Evolutionary conservation across 2,888 invertebrate species (phyloP).

Genomic region (Trimorus sp.): DNA sequence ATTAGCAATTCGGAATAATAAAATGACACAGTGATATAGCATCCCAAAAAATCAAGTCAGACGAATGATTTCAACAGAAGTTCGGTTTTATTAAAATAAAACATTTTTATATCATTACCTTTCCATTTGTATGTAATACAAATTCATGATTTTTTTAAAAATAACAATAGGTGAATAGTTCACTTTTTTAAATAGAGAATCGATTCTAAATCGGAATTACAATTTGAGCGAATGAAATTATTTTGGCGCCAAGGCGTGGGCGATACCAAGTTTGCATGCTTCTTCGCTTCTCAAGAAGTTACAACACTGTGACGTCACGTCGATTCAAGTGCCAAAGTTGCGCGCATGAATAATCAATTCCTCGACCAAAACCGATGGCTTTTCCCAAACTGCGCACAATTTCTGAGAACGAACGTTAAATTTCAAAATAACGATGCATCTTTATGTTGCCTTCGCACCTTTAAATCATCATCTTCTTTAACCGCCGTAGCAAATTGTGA

Average conservation of each 20-base stretch:
- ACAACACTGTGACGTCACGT: slow-evolving; percentile 30
- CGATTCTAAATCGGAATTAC: background rate
- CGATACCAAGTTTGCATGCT: slow-evolving; percentile 20
- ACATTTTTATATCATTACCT: too few relatives aligned
- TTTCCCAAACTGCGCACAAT: background rate
- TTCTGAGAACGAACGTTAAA: background rate
- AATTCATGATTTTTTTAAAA: too few relatives aligned
- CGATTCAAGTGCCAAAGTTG: slow-evolving; percentile 21
- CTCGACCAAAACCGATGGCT: background rate
- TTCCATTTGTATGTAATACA: too few relatives aligned
- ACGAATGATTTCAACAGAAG: background rate
- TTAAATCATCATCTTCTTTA: background rate
- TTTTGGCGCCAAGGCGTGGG: slow-evolving; percentile 31
- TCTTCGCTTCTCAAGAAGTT: slow-evolving; percentile 16
- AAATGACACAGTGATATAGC: background rate
- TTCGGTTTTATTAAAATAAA: background rate
- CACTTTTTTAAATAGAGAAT: too few relatives aligned
- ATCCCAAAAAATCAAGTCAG: background rate
- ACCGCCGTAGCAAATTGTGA: too few relatives aligned
- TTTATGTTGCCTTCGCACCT: too few relatives aligned
- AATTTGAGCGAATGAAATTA: slow-evolving; percentile 19
- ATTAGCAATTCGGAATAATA: slow-evolving; percentile 7
- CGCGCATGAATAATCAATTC: slow-evolving; percentile 14
- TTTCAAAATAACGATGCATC: background rate
- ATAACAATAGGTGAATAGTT: too few relatives aligned